Conservation (phyloP, 2,113 vertebrate genomes). For the Sander lucioperca region DNA sequence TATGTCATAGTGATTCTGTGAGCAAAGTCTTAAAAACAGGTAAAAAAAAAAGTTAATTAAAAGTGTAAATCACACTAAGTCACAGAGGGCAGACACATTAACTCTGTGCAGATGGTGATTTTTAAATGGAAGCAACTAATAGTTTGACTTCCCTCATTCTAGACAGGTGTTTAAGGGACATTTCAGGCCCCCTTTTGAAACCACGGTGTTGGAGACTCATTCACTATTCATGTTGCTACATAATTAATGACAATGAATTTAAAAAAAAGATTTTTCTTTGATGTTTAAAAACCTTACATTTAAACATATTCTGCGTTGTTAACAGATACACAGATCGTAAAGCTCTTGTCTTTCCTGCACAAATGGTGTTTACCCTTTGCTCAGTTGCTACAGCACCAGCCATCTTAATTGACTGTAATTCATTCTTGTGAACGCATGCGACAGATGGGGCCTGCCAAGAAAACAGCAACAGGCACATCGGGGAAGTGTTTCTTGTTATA, state of each 20-base stretch:
- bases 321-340: conserved; percentile 7
- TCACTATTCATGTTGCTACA: background rate
- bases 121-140: background rate
- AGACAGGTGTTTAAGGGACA: conserved; percentile 7
- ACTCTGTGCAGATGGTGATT: conserved; percentile 18
- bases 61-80: conserved; percentile 7
- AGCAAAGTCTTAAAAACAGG: background rate
- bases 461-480: conserved; percentile 44
- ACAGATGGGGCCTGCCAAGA: conserved; percentile 69
- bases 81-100: conserved; percentile 15
- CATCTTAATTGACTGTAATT: conserved; percentile 70
- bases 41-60: background rate
- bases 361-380: conserved; percentile 66
- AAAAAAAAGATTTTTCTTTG: background rate
- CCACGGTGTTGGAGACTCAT: background rate
- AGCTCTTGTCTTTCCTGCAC: conserved; percentile 42
- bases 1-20: background rate
- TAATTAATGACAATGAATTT: background rate
- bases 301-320: background rate
- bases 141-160: background rate
- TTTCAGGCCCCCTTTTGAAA: background rate
- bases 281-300: conserved; percentile 1
- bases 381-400: conserved; percentile 49
- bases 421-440: conserved; percentile 49
- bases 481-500: conserved; percentile 22